Evolutionary conservation across 2,888 invertebrate genomes (phyloP).

Genomic region (Pilophorus perplexus): DNA sequence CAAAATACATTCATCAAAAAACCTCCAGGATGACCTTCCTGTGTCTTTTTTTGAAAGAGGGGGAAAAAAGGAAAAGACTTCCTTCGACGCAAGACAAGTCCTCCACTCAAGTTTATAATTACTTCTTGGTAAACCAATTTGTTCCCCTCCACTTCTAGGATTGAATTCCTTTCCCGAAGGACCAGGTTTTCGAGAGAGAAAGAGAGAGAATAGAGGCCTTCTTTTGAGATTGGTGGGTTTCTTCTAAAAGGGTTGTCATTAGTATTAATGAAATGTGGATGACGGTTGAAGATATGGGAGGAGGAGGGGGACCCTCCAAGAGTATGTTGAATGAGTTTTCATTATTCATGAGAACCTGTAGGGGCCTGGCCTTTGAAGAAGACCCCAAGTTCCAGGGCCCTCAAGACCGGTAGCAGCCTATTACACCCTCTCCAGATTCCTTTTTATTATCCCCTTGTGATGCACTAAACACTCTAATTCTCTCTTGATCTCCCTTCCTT

Average conservation of each 20-base stretch:
- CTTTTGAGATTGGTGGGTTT: slow-evolving; percentile 36
- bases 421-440: slow-evolving; percentile 36
- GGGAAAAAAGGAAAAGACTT: neutral
- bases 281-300: slow-evolving; percentile 19
- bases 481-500: slow-evolving; percentile 4
- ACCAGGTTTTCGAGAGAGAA: slow-evolving; percentile 14
- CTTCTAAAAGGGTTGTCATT: slow-evolving; percentile 37
- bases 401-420: slow-evolving; percentile 36
- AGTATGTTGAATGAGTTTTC: slow-evolving; percentile 39
- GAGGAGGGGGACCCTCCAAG: slow-evolving; percentile 17
- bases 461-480: slow-evolving; percentile 37
- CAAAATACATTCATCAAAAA: neutral
- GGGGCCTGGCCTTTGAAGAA: slow-evolving; percentile 18
- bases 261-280: slow-evolving; percentile 40
- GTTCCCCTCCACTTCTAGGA: neutral
- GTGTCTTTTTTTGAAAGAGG: neutral
- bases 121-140: slow-evolving; percentile 20
- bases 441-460: slow-evolving; percentile 24
- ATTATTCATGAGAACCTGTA: slow-evolving; percentile 37
- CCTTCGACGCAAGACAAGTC: no score
- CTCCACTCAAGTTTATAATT: neutral
- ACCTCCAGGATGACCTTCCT: neutral
- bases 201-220: slow-evolving; percentile 1
- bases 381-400: slow-evolving; percentile 6
- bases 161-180: neutral